Evolutionary conservation across 2,888 invertebrate genomes (phyloP), one percentile per base, ranked within the genome.

Genomic region (Erebia palarica): DNA sequence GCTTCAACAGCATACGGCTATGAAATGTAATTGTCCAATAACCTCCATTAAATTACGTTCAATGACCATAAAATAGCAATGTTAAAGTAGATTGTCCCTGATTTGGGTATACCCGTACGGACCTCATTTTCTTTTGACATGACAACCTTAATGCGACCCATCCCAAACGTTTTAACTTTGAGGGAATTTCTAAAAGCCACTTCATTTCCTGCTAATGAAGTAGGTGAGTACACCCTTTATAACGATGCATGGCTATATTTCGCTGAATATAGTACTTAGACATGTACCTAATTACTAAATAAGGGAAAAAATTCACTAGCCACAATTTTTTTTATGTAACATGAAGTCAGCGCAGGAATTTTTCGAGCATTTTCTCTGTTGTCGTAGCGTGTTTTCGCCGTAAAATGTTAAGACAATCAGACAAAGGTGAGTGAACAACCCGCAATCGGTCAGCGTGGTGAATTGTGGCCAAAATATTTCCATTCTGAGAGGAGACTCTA

Each of bases 141-240:
- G 57, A 21, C 47, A 47, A 11, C 14, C 9, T 5, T 58, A 55
- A 55, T 58, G 57, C 14, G 57, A 27, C 13, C 27, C 57, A 5
- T 27, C 57, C 57, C 27, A 7, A 58, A 27, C 57, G 57, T 27
- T 58, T 58, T 27, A 58, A 58, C 57, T 18, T 71, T 59, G 21
- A 58, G 42, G 14, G 65, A 55, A 69, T 70, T 70, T 73, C 70
- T 57, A 70, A 73, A 70, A 65, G 73, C 68, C 47, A 65, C 70
- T 70, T 53, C 47, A 68, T 70, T 68, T 68, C 70, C 70, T 55
- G 65, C 14, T 27, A 14, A 58, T 58, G 57, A 58, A 58, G 57
- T 21, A 58, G 36, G 36, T 36, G 7, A 36, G 36, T 5, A 58
- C 13, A 36, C 27, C 27, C 27, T 58, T 58, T 58, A 3, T 21